phyloP scores from a whole-genome alignment of 2,797 vertebrate species.

The Acanthornis magna region DNA sequence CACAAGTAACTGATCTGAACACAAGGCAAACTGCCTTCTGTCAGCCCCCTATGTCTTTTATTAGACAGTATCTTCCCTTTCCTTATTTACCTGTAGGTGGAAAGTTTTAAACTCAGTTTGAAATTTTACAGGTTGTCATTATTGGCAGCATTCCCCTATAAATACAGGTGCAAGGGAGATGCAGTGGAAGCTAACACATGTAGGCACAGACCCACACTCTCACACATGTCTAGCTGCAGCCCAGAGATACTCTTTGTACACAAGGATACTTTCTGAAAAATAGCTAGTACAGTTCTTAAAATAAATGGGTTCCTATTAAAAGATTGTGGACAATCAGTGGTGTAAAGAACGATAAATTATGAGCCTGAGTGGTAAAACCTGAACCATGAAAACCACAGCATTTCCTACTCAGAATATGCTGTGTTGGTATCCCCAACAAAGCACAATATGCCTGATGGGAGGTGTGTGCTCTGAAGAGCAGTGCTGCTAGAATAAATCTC shows the following conservation, averaged over 20 bases:
- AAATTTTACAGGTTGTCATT: neutral
- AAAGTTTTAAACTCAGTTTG: neutral
- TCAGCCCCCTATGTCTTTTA: neutral
- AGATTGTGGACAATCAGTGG: neutral
- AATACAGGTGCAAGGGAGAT: neutral
- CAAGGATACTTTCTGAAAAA: neutral
- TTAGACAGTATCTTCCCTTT: neutral
- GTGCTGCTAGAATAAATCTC: neutral
- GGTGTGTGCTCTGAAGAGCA: neutral
- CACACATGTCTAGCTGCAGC: neutral
- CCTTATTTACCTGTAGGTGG: neutral
- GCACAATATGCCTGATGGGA: neutral
- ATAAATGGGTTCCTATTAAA: neutral
- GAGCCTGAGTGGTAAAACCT: neutral
- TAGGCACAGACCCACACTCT: neutral
- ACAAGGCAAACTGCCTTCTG: neutral
- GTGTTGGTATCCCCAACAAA: neutral
- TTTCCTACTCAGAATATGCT: neutral
- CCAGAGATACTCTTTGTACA: neutral
- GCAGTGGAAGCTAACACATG: neutral
- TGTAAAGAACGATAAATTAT: neutral
- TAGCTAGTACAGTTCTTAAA: neutral
- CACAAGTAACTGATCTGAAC: neutral
- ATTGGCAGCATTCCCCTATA: neutral
- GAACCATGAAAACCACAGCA: neutral